Conservation (phyloP, 2,888 invertebrate species). For the Tetramorium bicarinatum region DNA sequence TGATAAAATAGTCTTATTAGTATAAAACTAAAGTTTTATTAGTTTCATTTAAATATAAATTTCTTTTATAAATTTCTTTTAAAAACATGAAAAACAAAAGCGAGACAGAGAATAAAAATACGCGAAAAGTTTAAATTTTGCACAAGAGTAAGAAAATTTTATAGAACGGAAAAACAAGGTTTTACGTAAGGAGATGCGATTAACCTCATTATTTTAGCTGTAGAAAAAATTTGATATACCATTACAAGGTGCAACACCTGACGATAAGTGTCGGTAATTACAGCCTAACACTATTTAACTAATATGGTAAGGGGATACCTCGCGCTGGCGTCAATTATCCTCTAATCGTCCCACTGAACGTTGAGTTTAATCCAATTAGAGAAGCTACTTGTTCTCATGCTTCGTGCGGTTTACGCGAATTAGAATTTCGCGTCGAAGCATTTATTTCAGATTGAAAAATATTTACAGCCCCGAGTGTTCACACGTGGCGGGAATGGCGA, state of each 20-base stretch:
- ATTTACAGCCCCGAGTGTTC: slow-evolving; percentile 9
- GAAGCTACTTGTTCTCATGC: not conserved
- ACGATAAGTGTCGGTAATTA: slow-evolving; percentile 35
- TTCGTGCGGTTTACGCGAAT: not conserved
- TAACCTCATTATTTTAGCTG: not conserved
- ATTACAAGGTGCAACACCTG: slow-evolving; percentile 5
- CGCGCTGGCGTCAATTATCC: slow-evolving; percentile 42
- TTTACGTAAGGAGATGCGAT: not conserved
- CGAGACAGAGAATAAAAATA: not conserved
- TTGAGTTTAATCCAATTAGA: slow-evolving; percentile 49
- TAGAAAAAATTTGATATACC: not conserved
- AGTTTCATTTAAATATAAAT: not conserved
- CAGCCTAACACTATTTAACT: slow-evolving; percentile 37
- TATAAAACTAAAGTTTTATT: not conserved
- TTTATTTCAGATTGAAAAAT: slow-evolving; percentile 5
- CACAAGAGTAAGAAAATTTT: not conserved
- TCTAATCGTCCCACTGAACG: slow-evolving; percentile 30
- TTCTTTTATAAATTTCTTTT: not conserved
- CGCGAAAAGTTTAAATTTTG: not conserved
- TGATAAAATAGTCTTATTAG: not conserved
- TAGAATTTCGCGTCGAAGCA: slow-evolving; percentile 9
- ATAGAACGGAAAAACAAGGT: not conserved
- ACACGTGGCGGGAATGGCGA: not conserved
- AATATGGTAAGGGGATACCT: slow-evolving; percentile 40
- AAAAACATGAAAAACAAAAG: not conserved